These are phyloP conservation scores for Serinus canaria DNA, from an alignment of 2,113 vertebrate genomes.

Conservation along the genomic window DNA sequence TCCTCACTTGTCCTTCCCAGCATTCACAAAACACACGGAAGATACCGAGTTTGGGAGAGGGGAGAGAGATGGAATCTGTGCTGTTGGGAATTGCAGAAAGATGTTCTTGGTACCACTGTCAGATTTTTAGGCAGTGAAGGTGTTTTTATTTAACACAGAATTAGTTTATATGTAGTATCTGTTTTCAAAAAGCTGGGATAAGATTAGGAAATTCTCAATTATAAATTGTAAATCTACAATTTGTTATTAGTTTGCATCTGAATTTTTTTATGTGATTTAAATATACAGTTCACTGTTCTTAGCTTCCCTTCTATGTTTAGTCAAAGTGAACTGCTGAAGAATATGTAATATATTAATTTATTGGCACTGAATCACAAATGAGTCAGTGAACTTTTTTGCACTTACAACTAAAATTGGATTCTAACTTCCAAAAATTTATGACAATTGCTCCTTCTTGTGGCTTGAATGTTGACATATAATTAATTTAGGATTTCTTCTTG, in stretches of 20 bases:
- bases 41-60: rapidly evolving
- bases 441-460: constrained; percentile 81
- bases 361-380: constrained; percentile 64
- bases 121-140: not conserved
- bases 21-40: not conserved
- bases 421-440: constrained; percentile 71
- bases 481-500: constrained; percentile 76
- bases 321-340: constrained; percentile 70
- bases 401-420: constrained; percentile 71
- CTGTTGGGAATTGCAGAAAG: not conserved
- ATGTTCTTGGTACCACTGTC: not conserved
- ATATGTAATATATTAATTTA: constrained; percentile 73
- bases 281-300: constrained; percentile 18
- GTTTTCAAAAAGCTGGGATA: not conserved
- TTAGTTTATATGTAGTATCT: not conserved
- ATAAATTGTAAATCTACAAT: not conserved
- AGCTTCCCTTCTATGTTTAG: constrained; percentile 60
- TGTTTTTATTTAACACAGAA: not conserved
- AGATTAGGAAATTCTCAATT: not conserved
- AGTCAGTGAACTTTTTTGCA: constrained; percentile 63
- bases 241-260: not conserved
- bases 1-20: not conserved
- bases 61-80: not conserved
- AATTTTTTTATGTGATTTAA: constrained; percentile 48
- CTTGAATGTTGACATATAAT: constrained; percentile 78